These are phyloP conservation scores for Gastrophryne carolinensis DNA, from an alignment of 2,797 vertebrate genomes.

Conservation along the genomic window DNA sequence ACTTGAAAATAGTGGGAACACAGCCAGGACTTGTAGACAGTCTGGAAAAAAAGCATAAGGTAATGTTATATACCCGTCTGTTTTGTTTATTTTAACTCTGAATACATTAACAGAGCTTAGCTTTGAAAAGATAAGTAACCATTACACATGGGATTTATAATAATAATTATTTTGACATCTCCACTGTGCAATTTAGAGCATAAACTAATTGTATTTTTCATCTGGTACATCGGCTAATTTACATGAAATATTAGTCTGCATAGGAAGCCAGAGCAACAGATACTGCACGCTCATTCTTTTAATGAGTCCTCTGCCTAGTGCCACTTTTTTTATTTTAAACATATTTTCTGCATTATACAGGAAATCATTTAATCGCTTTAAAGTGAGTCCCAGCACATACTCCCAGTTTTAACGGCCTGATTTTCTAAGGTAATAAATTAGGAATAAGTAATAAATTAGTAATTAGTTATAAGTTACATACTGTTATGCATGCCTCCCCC, in stretches of 20 bases:
- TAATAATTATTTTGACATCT: constrained; percentile 15
- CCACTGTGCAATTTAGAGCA: neutral
- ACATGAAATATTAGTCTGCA: constrained; percentile 7
- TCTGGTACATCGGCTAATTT: neutral
- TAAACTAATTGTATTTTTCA: neutral
- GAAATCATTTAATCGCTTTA: too few species aligned
- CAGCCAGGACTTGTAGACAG: constrained; percentile 99
- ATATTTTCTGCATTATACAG: neutral
- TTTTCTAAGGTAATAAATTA: too few species aligned
- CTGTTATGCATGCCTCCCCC: too few species aligned
- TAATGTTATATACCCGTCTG: constrained; percentile 12
- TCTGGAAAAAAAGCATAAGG: constrained; percentile 71
- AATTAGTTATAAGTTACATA: too few species aligned
- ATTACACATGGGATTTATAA: neutral
- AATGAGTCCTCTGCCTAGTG: neutral
- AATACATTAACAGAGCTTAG: neutral
- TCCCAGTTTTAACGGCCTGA: too few species aligned
- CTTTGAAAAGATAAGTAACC: neutral
- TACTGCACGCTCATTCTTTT: neutral
- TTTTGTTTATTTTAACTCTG: neutral
- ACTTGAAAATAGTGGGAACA: constrained; percentile 99
- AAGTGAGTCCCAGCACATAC: too few species aligned
- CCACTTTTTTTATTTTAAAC: neutral
- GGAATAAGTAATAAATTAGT: too few species aligned
- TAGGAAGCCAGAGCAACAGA: neutral